Base-by-base conservation (phyloP, 2,888 invertebrate genomes). In the Drosophila eohydei region DNA sequence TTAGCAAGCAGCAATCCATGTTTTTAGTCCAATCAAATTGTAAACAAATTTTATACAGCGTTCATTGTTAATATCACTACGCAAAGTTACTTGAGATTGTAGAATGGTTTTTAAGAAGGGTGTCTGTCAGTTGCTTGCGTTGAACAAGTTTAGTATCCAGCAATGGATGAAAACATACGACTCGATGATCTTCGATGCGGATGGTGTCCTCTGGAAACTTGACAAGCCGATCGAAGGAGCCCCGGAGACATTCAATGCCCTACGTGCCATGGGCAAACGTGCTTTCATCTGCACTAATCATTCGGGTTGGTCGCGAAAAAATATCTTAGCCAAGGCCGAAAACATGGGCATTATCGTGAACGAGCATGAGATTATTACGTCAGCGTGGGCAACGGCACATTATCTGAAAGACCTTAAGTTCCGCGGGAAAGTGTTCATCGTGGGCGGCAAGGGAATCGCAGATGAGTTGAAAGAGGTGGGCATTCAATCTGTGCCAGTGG, bases 81-180 rank as follows among this genome's bases (percentile, higher is more conserved):
- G 32, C 32, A 16, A 2, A 32, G 16, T 34, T 1, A 21, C 11
- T 2, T 75, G 68, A 80, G 74, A 61, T 30, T 40, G 63, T 0
- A 58, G 26, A 6, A 66, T 52, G 11, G 14, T 26, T 3, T 56
- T 61, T 3, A 77, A 59, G 56, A 77, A 75, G 43, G 82, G 79
- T 7, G 52, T 78, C 2, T 79, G 83, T 21, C 71, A 84, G 44
- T 1, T 81, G 51, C 40, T 84, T 5, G 57, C 68, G 1, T 56
- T 84, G 7, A 84, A 72, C 54, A 69, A 56, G 16, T 66, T 74
- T 16, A 64, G 62, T 21, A 60, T 86, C 0, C 61, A 61, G 40
- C 75, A 84, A 36, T 81, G 81, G 79, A 48, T 87, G 6, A 76
- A 78, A 46, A 66, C 67, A 28, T 72, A 83, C 38, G 87, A 87